Percentiles rank a stretch among this genome's conserved stretches.
Conservation (phyloP, 1,140 invertebrate species). For the Saccostrea echinata region DNA sequence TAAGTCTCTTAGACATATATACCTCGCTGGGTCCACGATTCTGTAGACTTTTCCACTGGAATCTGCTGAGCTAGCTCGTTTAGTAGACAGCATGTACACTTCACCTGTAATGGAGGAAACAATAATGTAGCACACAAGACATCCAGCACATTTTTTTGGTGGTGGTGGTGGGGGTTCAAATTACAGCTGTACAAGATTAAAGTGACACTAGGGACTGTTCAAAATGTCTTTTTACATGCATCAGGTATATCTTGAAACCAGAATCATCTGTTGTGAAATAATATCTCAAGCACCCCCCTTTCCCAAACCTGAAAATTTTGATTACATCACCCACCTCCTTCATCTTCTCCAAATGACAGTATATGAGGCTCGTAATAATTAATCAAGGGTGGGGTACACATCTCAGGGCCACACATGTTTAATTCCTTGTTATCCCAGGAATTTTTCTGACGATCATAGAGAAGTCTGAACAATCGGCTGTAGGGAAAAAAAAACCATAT, state of each 20-base stretch:
- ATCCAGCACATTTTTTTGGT: no score
- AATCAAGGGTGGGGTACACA: constrained; percentile 68
- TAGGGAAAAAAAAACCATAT: background rate
- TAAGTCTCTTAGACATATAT: constrained; percentile 40
- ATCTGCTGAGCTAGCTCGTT: constrained; percentile 50
- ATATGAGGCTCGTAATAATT: constrained; percentile 66
- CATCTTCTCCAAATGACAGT: constrained; percentile 76
- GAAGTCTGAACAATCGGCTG: constrained; percentile 62
- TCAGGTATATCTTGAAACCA: no score
- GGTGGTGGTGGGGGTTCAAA: no score
- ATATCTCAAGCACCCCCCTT: no score
- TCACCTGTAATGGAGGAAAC: constrained; percentile 65
- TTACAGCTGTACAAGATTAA: no score
- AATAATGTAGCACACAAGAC: background rate
- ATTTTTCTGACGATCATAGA: constrained; percentile 54
- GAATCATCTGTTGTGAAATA: no score
- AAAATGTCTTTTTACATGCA: no score
- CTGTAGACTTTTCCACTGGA: constrained; percentile 66
- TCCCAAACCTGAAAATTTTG: no score
- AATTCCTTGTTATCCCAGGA: constrained; percentile 69
- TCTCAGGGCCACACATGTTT: constrained; percentile 68
- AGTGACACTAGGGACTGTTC: no score
- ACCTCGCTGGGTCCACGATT: constrained; percentile 71
- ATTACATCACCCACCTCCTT: constrained; percentile 66
- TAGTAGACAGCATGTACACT: constrained; percentile 70